Evolutionary conservation across 2,888 invertebrate species (phyloP).

Genomic region (Cataglyphis altisquamis): DNA sequence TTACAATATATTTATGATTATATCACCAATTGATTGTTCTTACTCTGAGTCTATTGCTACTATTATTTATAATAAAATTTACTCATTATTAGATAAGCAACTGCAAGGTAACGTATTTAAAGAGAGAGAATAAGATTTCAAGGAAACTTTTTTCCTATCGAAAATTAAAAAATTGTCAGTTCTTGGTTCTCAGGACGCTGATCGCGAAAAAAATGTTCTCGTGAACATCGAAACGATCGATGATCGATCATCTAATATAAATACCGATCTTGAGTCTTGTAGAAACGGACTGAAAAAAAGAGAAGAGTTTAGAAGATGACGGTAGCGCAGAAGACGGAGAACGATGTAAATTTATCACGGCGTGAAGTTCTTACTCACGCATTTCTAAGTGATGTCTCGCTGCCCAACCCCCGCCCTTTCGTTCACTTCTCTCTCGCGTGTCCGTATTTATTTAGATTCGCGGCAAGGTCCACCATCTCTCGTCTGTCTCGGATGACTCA

Average conservation of each 20-base stretch:
- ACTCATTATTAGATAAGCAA: not conserved
- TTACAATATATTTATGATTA: too few species aligned
- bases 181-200: not conserved
- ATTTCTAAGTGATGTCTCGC: constrained; percentile 80
- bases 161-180: not conserved
- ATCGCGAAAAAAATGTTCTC: not conserved
- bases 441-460: constrained; percentile 82
- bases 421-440: constrained; percentile 53
- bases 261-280: constrained; percentile 12
- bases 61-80: not conserved
- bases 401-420: constrained; percentile 62
- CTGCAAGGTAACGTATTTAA: constrained; percentile 1
- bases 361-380: constrained; percentile 78
- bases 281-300: constrained; percentile 11
- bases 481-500: constrained; percentile 44
- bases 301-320: constrained; percentile 27
- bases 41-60: too few species aligned
- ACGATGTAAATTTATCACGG: constrained; percentile 77
- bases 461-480: constrained; percentile 74
- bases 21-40: too few species aligned
- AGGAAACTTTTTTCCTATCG: not conserved
- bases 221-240: constrained; percentile 35
- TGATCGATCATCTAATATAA: not conserved
- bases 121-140: not conserved
- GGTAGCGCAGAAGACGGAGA: constrained; percentile 20